Base-by-base conservation (phyloP, 1,140 invertebrate genomes). In the Palaemon carinicauda region DNA sequence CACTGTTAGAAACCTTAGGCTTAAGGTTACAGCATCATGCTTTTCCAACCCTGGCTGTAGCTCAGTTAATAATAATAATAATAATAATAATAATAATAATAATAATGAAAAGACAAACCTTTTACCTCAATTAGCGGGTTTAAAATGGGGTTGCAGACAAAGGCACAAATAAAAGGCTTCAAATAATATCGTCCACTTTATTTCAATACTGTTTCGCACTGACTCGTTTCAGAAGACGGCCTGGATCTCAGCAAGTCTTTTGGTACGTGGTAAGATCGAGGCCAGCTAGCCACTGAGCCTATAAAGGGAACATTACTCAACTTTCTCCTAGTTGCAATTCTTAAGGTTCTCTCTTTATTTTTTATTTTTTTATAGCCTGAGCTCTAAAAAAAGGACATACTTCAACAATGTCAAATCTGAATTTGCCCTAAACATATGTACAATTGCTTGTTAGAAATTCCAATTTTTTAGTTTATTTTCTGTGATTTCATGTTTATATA, bases 201-300 rank as follows among this genome's bases (percentile, higher is more conserved):
- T 85, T 85, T 78, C 82, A 85, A 79, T 85, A 85, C 56, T 85
- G 82, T 65, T 71, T 85, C 82, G 74, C 82, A 79, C 82, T 79
- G 82, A 85, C 77, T 85, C 74, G 75, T 79, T 85, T 71, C 75
- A 85, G 79, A 31, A 71, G 53, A 19, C 51, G 17, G 73, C 31
- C 82, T 17, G n/a, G 33, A 56, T 21, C 77, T 79, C 77, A 79
- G 29, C 77, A 79, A 54, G 77, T 33, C 24, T 79, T 33, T 15
- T 5, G 14, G 10, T 79, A 10, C 53, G 33, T 27, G 53, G 24
- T 79, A 29, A 79, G 53, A 31, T 29, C 52, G 31, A 73, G 69
- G 80, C 80, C 24, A 71, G 51, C 80, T 82, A 74, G 65, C 80
- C 80, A 82, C 80, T 2, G 33, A 74, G 80, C 80, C 80, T 82